Evolutionary conservation across 2,888 invertebrate genomes (phyloP).

Genomic region (Chymomyza caudatula): DNA sequence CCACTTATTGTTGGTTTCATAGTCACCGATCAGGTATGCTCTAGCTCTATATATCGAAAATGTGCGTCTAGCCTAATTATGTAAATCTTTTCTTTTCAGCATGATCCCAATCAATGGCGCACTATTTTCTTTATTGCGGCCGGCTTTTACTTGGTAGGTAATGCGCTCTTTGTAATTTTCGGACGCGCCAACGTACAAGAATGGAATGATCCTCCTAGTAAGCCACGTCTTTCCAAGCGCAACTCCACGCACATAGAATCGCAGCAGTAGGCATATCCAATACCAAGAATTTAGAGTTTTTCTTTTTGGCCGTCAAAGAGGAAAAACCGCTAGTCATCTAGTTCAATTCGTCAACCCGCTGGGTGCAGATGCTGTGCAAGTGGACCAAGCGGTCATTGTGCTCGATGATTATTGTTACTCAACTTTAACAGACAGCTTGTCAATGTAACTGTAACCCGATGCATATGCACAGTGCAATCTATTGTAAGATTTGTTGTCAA

Average conservation of each 20-base stretch:
- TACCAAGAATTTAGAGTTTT: conserved; percentile 17
- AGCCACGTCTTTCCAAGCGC: conserved; percentile 48
- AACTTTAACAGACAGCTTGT: conserved; percentile 19
- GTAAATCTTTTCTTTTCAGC: conserved; percentile 78
- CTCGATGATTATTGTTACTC: conserved; percentile 2
- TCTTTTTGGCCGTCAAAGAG: neutral
- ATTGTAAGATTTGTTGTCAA: conserved; percentile 39
- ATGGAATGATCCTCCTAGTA: conserved; percentile 82
- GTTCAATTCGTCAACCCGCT: conserved; percentile 33
- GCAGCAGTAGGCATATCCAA: conserved; percentile 56
- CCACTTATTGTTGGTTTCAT: conserved; percentile 86
- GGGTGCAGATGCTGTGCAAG: neutral
- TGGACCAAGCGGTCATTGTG: conserved; percentile 6
- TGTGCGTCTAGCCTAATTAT: conserved; percentile 22
- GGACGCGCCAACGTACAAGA: conserved; percentile 83
- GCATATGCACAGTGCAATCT: conserved; percentile 20
- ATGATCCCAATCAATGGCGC: conserved; percentile 84
- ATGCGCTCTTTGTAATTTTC: conserved; percentile 84
- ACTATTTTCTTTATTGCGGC: conserved; percentile 87
- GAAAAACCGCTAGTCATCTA: conserved; percentile 58
- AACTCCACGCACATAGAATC: conserved; percentile 72
- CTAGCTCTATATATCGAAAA: neutral
- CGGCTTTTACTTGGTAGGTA: conserved; percentile 84
- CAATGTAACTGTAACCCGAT: conserved; percentile 28
- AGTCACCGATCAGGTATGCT: conserved; percentile 82